Evolutionary conservation across 2,888 invertebrate species (phyloP), one percentile per base, ranked within the genome.

Genomic region (Lathronympha strigana): DNA sequence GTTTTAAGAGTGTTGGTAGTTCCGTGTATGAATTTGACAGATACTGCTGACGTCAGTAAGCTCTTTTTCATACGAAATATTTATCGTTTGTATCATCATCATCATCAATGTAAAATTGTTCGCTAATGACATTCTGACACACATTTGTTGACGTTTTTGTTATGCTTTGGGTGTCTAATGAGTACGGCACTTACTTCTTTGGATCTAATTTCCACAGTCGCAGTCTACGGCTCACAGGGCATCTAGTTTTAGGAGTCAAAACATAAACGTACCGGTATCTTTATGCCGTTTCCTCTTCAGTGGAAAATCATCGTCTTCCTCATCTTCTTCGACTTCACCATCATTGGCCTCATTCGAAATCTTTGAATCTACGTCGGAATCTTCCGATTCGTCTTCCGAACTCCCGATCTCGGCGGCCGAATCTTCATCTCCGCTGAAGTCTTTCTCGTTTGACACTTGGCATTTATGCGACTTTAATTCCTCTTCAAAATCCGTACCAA

Each of bases 281-380:
- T 45, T 33, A 21, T 31, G 23, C 15, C 67, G 71, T 67, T 71
- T 73, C 60, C 68, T 73, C 51, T 67, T 71, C n/a, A 25, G 4
- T 25, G 38, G 36, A n/a, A 61, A 15, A 23, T 63, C 64, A 28
- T 61, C 17, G 11, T 28, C 43, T 1, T 55, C 55, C n/a, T 38
- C 53, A 21, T 23, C 53, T 13, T 55, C 55, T 9, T 31, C 55
- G 13, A 0, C 28, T 19, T 19, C 43, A 40, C 6, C 5, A 6
- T 70, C 67, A 49, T 77, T 72, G 31, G 85, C 82, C 15, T 83
- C 79, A 3, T 79, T 79, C 0, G 86, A 86, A 1, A 79, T 21
- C 17, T 78, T 73, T 0, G 83, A 82, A 54, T 87, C 83, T 0
- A 81, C 61, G 6, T 71, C 73, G 5, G 68, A 69, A 1, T 73